Conservation (phyloP, 2,888 invertebrate species). For the Deilephila elpenor region DNA sequence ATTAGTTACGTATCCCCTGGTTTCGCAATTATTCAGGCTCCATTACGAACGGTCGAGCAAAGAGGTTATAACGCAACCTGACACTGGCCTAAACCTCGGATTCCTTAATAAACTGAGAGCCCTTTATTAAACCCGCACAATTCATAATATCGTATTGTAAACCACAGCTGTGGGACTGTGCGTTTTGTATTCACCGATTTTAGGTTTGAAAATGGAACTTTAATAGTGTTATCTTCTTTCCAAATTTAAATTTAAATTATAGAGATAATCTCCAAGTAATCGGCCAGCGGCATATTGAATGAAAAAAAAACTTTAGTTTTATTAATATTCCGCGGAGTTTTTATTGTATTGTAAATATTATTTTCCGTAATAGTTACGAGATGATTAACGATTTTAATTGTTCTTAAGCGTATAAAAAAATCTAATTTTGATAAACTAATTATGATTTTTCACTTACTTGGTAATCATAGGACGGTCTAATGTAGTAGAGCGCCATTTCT, state of each 20-base stretch:
- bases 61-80: constrained; percentile 32
- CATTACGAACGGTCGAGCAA: constrained; percentile 28
- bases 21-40: constrained; percentile 35
- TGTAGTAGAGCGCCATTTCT: constrained; percentile 94
- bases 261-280: too few relatives aligned
- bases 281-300: too few relatives aligned
- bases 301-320: too few relatives aligned
- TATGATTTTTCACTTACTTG: constrained; percentile 84
- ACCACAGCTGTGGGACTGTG: not conserved
- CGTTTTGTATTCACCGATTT: not conserved
- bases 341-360: too few relatives aligned
- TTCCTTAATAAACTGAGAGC: constrained; percentile 27
- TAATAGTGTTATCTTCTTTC: too few relatives aligned
- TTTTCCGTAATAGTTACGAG: too few relatives aligned
- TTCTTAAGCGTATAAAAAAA: too few relatives aligned
- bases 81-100: constrained; percentile 28
- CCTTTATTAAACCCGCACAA: constrained; percentile 27
- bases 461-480: constrained; percentile 96
- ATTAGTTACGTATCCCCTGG: constrained; percentile 33
- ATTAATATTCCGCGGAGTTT: too few relatives aligned
- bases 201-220: not conserved
- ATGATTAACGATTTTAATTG: too few relatives aligned
- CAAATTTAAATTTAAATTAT: too few relatives aligned
- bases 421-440: not conserved
- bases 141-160: constrained; percentile 19